Evolutionary conservation across 2,797 vertebrate species (phyloP), one percentile per base, ranked within the genome.

Genomic region (Artibeus lituratus): DNA sequence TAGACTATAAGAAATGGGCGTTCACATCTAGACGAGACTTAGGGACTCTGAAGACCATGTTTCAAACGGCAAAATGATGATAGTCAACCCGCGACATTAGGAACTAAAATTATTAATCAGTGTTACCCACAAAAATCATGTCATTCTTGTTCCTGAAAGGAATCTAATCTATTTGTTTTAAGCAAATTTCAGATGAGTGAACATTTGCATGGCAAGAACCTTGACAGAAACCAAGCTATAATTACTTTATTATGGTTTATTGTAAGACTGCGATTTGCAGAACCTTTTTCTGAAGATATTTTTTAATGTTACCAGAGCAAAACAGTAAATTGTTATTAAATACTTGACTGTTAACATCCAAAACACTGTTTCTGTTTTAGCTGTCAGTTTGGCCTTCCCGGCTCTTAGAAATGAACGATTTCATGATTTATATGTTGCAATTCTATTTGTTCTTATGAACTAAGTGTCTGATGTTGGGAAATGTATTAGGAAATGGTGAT

Each of bases 1-100:
- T 98, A 99, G 98, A 98, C 98, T 98, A 97, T 98, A 98, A 98
- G 98, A 97, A 98, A 98, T 98, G 98, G 98, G 94, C 98, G 69
- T 96, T 97, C 96, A 22, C 14, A 22, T 96, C 86, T 96, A 96
- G 96, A 96, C 87, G 65, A 47, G 87, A 97, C 94, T 84, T 94
- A 0, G 49, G 97, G 74, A 93, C 92, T 95, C 82, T 85, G 70
- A 24, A 4, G 82, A 94, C 84, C 92, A 95, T 96, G 98, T 97
- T 80, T 97, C 98, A 97, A 88, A 82, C 85, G 96, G 81, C 95
- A 94, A 92, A 93, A 97, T 94, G 96, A 98, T 97, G 96, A 95
- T 97, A 91, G 90, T 94, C 85, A 57, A 94, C 83, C 97, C 97
- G 97, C 96, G 97, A 96, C 96, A 98, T 97, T 96, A 97, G 92